Conservation (phyloP, 2,113 vertebrate species). For the Turnix velox region DNA sequence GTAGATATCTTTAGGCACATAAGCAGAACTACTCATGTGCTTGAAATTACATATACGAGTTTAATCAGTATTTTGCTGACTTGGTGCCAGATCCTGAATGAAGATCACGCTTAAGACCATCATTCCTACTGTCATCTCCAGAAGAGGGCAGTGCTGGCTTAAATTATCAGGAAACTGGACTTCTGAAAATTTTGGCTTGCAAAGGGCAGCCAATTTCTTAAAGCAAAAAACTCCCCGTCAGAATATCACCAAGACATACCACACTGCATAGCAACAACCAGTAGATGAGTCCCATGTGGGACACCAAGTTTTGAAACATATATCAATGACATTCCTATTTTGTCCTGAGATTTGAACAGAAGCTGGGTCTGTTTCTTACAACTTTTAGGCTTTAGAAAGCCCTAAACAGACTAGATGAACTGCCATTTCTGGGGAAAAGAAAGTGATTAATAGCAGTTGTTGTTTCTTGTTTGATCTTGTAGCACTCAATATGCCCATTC, state of each 20-base stretch:
- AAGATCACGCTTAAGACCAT: neutral
- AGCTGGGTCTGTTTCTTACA: neutral
- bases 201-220: neutral
- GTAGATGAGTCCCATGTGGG: neutral
- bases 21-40: neutral
- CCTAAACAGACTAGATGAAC: neutral
- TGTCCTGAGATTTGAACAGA: neutral
- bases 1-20: neutral
- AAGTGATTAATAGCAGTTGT: neutral
- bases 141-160: slow-evolving; percentile 62
- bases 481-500: neutral
- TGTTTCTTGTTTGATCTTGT: neutral
- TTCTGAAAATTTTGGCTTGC: neutral
- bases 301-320: neutral
- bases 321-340: neutral
- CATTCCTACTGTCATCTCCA: neutral
- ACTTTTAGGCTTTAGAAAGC: neutral
- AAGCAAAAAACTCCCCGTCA: neutral
- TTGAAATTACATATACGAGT: neutral
- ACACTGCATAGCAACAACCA: neutral
- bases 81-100: no score
- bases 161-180: neutral
- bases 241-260: neutral
- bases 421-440: neutral
- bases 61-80: neutral